These are phyloP conservation scores for Drosophila ogumai DNA, from an alignment of 1,140 invertebrate genomes.

Conservation along the genomic window DNA sequence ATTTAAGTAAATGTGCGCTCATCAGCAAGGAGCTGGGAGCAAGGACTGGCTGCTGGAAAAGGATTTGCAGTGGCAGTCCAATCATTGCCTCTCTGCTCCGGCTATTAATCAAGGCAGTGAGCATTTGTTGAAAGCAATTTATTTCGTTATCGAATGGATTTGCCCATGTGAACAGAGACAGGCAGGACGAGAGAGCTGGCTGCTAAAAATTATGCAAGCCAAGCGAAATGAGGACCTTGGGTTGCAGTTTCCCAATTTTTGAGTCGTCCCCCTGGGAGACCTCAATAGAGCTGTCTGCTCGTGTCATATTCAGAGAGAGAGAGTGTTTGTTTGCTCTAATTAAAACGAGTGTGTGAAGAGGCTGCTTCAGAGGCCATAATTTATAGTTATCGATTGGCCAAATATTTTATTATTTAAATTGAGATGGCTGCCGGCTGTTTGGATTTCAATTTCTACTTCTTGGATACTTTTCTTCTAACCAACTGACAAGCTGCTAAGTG, in stretches of 20 bases:
- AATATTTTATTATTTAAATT: slow-evolving; percentile 68
- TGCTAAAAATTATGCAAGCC: slow-evolving; percentile 59
- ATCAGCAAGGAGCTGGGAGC: slow-evolving; percentile 54
- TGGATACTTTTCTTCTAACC: background rate
- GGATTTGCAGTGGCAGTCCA: slow-evolving; percentile 38
- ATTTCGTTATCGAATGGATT: slow-evolving; percentile 78
- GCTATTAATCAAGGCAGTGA: slow-evolving; percentile 78
- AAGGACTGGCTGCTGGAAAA: slow-evolving; percentile 21
- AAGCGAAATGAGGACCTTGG: slow-evolving; percentile 30
- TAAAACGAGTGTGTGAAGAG: slow-evolving; percentile 27
- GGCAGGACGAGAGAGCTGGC: slow-evolving; percentile 7
- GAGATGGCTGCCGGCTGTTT: slow-evolving; percentile 38
- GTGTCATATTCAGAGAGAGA: slow-evolving; percentile 7
- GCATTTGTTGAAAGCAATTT: slow-evolving; percentile 81
- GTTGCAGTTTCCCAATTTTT: slow-evolving; percentile 18
- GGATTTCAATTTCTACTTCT: slow-evolving; percentile 30
- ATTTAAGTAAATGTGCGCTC: slow-evolving; percentile 77
- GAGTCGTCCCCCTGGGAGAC: slow-evolving; percentile 4
- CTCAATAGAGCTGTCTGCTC: slow-evolving; percentile 5
- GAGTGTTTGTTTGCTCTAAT: slow-evolving; percentile 48
- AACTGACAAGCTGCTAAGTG: slow-evolving; percentile 20
- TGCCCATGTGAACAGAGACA: slow-evolving; percentile 16
- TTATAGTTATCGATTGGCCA: slow-evolving; percentile 60
- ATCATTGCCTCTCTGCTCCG: slow-evolving; percentile 36
- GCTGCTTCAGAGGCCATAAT: slow-evolving; percentile 20